Evolutionary conservation across 2,113 vertebrate genomes (phyloP).

Genomic region (Uria lomvia): DNA sequence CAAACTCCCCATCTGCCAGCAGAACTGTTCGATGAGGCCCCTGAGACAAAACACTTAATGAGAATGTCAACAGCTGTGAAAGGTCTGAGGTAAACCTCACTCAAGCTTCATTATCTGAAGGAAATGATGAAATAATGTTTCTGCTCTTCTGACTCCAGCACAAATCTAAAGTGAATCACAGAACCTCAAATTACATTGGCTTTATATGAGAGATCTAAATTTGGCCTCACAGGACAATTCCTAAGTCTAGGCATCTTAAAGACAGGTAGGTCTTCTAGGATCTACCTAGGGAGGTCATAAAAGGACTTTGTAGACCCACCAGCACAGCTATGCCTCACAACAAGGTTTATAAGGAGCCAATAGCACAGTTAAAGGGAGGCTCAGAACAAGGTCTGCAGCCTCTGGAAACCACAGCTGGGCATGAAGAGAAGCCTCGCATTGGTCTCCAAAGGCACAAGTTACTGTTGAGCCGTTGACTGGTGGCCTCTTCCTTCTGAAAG

Average conservation of each 20-base stretch:
- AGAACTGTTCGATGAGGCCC: not conserved
- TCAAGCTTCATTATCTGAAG: not conserved
- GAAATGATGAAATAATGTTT: not conserved
- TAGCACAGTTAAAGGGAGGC: not conserved
- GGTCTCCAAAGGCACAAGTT: not conserved
- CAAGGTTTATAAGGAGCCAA: not conserved
- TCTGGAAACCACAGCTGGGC: not conserved
- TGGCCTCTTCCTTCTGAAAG: not conserved
- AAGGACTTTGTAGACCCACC: not conserved
- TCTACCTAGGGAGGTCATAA: not conserved
- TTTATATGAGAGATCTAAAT: not conserved
- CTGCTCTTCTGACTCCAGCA: not conserved
- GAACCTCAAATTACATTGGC: not conserved
- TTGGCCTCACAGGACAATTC: not conserved
- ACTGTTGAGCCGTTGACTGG: not conserved
- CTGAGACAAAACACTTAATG: not conserved
- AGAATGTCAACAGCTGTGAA: constrained; percentile 40
- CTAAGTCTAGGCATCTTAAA: not conserved
- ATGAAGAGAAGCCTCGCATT: not conserved
- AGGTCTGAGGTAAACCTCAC: not conserved
- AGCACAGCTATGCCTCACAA: not conserved
- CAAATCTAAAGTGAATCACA: not conserved
- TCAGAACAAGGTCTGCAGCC: not conserved
- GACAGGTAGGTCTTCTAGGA: not conserved
- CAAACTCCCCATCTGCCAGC: not conserved